Evolutionary conservation across 2,797 vertebrate genomes (phyloP).

Genomic region (Tapera naevia): DNA sequence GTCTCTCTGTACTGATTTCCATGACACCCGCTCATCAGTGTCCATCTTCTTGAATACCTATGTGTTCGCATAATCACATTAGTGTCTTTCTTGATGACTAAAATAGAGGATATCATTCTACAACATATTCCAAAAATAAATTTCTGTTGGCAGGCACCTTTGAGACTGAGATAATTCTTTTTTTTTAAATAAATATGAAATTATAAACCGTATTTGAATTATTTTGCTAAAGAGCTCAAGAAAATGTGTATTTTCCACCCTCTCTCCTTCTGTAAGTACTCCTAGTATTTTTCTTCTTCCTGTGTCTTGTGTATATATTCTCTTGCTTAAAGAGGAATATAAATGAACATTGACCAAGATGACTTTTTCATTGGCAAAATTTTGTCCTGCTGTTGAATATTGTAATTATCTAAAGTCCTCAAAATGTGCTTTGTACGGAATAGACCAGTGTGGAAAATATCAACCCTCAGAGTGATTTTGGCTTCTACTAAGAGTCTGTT

Average conservation of each 20-base stretch:
- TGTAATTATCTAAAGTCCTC: not conserved
- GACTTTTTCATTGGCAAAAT: not conserved
- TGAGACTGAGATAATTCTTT: not conserved
- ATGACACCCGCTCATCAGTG: not conserved
- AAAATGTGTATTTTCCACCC: not conserved
- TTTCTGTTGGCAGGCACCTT: not conserved
- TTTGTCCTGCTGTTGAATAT: not conserved
- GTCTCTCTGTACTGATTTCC: not conserved
- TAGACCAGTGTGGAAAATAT: not conserved
- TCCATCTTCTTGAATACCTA: not conserved
- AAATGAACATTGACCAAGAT: not conserved
- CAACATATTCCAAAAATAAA: not conserved
- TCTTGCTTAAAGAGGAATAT: not conserved
- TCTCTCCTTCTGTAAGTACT: not conserved
- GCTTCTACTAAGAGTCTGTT: not conserved
- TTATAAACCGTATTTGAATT: not conserved
- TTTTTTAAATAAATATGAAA: not conserved
- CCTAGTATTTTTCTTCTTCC: not conserved
- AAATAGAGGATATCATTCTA: not conserved
- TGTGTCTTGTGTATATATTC: fast-evolving
- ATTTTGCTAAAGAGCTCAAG: not conserved
- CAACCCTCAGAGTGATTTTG: not conserved
- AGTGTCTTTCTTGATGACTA: not conserved
- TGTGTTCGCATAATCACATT: not conserved
- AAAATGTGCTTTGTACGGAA: not conserved